Evolutionary conservation across 2,113 vertebrate genomes (phyloP).

Genomic region (Argyrosomus japonicus): DNA sequence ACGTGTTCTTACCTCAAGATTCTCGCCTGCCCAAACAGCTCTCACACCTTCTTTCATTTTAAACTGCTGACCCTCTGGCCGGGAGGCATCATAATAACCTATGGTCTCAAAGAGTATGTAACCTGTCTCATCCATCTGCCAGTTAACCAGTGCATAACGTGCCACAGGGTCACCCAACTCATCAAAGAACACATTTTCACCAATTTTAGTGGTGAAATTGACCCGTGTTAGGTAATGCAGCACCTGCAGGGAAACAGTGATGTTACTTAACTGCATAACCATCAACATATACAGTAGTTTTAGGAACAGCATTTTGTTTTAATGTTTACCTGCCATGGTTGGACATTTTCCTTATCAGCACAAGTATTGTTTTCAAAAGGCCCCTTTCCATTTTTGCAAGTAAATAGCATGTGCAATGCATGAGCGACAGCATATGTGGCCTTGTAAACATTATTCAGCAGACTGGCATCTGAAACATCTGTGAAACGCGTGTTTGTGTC

Average conservation of each 20-base stretch:
- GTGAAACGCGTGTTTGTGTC: conserved; percentile 76
- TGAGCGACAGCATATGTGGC: conserved; percentile 83
- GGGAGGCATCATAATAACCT: conserved; percentile 82
- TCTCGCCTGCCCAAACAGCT: conserved; percentile 79
- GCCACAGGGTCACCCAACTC: conserved; percentile 81
- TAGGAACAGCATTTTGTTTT: background rate
- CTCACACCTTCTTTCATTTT: conserved; percentile 74
- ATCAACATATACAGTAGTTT: background rate
- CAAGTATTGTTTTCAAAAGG: conserved; percentile 81
- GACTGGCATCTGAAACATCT: conserved; percentile 83
- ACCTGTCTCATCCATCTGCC: conserved; percentile 78
- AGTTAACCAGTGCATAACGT: conserved; percentile 84
- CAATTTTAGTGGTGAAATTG: conserved; percentile 82
- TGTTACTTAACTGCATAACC: background rate
- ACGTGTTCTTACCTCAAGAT: conserved; percentile 63
- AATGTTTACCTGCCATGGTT: conserved; percentile 83
- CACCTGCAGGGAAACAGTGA: conserved; percentile 69
- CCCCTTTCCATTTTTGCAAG: conserved; percentile 75
- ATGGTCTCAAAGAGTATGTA: conserved; percentile 80
- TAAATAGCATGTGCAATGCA: conserved; percentile 77
- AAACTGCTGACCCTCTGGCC: conserved; percentile 79
- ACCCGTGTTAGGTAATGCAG: conserved; percentile 82
- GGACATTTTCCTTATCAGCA: conserved; percentile 69
- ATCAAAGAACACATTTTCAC: conserved; percentile 83
- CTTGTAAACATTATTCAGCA: conserved; percentile 85